Conservation (phyloP, 2,113 vertebrate genomes). For the Spea multiplicata region DNA sequence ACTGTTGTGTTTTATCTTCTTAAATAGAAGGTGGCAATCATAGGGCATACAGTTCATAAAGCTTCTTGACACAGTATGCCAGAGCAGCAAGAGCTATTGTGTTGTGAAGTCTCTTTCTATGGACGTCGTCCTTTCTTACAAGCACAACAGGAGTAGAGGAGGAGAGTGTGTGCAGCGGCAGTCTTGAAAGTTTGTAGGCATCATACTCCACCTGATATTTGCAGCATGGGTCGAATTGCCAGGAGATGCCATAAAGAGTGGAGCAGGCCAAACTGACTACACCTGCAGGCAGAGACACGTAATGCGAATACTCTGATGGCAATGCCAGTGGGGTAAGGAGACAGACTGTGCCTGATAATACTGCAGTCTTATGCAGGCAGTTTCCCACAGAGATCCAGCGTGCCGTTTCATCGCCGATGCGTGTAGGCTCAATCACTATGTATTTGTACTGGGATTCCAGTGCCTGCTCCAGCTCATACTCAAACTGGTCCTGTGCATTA, state of each 20-base stretch:
- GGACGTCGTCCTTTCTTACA: slow-evolving; percentile 96
- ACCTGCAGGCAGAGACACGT: slow-evolving; percentile 88
- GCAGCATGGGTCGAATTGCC: slow-evolving; percentile 98
- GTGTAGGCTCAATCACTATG: slow-evolving; percentile 96
- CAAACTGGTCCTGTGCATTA: slow-evolving; percentile 97
- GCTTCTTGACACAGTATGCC: slow-evolving; percentile 98
- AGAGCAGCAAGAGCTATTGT: slow-evolving; percentile 96
- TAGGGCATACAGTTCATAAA: slow-evolving; percentile 93
- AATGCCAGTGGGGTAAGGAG: slow-evolving; percentile 90
- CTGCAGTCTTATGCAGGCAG: slow-evolving; percentile 96
- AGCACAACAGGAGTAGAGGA: slow-evolving; percentile 95
- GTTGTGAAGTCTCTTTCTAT: slow-evolving; percentile 99
- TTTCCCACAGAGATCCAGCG: slow-evolving; percentile 97
- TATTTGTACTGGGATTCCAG: slow-evolving; percentile 97
- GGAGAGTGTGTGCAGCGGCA: slow-evolving; percentile 97
- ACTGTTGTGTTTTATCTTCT: slow-evolving; percentile 65
- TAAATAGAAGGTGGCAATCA: slow-evolving; percentile 70
- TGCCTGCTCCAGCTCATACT: slow-evolving; percentile 96
- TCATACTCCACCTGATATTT: slow-evolving; percentile 99
- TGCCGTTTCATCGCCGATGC: slow-evolving; percentile 95
- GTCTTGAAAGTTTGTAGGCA: slow-evolving; percentile 89
- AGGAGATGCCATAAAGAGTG: slow-evolving; percentile 94
- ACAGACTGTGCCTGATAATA: slow-evolving; percentile 88
- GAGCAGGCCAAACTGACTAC: slow-evolving; percentile 92
- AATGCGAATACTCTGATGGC: slow-evolving; percentile 86